These are phyloP conservation scores for Caenorhabditis tropicalis DNA, from an alignment of 1,140 invertebrate species.

Conservation along the genomic window DNA sequence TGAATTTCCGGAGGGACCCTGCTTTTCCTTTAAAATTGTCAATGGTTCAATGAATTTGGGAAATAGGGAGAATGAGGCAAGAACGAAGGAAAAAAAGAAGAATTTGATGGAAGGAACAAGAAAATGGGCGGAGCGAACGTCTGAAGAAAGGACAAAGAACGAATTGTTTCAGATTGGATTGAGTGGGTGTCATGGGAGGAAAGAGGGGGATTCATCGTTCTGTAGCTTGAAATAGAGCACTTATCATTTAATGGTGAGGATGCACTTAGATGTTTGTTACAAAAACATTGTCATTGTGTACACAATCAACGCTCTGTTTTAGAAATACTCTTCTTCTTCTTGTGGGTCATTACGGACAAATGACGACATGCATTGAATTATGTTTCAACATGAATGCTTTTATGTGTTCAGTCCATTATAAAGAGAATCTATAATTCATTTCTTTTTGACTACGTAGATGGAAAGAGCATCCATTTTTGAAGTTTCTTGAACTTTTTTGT, in stretches of 20 bases:
- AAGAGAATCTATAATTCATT: conserved; percentile 12
- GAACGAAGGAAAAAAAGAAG: background rate
- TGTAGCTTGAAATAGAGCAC: background rate
- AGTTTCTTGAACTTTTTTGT: background rate
- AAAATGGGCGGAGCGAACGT: conserved; percentile 1
- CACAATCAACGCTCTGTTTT: too few relatives aligned
- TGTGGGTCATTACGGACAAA: too few relatives aligned
- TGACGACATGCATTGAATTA: background rate
- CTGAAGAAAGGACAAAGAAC: conserved; percentile 4
- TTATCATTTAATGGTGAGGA: background rate
- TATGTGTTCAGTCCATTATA: conserved; percentile 11
- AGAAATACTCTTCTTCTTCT: too few relatives aligned
- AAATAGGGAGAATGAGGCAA: background rate
- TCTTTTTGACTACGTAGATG: background rate
- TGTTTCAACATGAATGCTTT: background rate
- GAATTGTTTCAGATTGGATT: background rate
- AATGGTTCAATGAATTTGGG: conserved; percentile 24
- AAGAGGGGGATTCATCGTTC: background rate
- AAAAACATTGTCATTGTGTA: background rate
- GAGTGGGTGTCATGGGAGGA: background rate
- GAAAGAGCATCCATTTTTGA: background rate
- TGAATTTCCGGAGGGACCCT: background rate
- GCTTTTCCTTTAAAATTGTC: background rate
- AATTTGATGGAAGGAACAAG: background rate
- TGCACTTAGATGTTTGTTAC: background rate